phyloP scores from a whole-genome alignment of 1,140 invertebrate species.

The Hyles euphorbiae region DNA sequence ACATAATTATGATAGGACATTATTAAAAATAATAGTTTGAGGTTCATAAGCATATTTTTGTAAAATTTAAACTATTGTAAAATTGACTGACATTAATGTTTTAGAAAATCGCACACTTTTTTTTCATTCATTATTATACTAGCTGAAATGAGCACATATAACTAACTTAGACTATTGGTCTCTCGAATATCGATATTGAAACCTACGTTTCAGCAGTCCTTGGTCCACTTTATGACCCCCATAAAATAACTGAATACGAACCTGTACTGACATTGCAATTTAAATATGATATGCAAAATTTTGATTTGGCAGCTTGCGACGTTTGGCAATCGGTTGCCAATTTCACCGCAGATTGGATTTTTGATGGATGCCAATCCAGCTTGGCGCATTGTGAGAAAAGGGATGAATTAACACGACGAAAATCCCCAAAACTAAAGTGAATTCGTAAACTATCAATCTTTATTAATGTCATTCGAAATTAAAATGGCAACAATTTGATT shows the following conservation, averaged over 20 bases:
- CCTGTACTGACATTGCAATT: constrained; percentile 23
- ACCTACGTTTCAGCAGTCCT: too few relatives aligned
- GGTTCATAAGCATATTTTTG: too few relatives aligned
- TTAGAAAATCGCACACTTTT: too few relatives aligned
- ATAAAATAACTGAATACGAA: background rate
- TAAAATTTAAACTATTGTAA: too few relatives aligned
- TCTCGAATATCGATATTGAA: too few relatives aligned
- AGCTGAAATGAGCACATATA: too few relatives aligned
- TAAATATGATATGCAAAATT: constrained; percentile 45
- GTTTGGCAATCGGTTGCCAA: constrained; percentile 12
- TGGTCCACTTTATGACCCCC: background rate
- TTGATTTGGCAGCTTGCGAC: constrained; percentile 20
- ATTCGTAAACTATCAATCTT: background rate
- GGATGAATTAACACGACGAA: constrained; percentile 1
- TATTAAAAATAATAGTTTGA: too few relatives aligned
- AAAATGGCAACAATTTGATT: background rate
- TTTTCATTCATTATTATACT: too few relatives aligned
- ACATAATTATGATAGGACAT: too few relatives aligned
- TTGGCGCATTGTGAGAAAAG: constrained; percentile 7
- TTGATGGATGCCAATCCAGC: constrained; percentile 40
- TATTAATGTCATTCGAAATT: background rate
- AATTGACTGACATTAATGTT: too few relatives aligned
- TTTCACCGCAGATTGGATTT: constrained; percentile 34
- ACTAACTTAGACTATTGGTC: too few relatives aligned
- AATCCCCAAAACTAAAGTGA: constrained; percentile 2